phyloP scores from a whole-genome alignment of 2,888 invertebrate species.

The Lasioglossum pauxillum region DNA sequence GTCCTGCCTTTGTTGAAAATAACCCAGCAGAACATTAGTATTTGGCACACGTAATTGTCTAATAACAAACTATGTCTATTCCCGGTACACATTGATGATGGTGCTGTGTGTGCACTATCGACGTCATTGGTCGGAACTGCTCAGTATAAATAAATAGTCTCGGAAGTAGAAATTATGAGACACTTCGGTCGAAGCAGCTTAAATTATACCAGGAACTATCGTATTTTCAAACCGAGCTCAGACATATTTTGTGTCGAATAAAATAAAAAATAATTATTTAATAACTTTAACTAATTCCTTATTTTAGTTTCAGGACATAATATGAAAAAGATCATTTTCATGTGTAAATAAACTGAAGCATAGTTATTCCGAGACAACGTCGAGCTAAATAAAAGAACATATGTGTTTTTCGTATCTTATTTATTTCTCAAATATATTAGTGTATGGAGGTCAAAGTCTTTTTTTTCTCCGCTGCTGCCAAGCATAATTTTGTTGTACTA shows the following conservation, averaged over 20 bases:
- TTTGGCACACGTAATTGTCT: neutral
- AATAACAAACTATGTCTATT: conserved; percentile 13
- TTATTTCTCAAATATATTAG: too few species aligned
- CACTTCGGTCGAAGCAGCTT: neutral
- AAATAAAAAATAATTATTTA: neutral
- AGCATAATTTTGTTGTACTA: neutral
- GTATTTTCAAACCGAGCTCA: neutral
- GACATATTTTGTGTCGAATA: neutral
- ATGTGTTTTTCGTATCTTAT: too few species aligned
- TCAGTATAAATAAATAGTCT: neutral
- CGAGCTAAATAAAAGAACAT: too few species aligned
- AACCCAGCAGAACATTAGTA: neutral
- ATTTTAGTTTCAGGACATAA: neutral
- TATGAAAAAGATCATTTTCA: neutral
- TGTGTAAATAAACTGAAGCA: neutral
- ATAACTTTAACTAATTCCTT: neutral
- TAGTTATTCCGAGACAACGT: too few species aligned
- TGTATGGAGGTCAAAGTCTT: neutral
- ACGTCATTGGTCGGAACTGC: neutral
- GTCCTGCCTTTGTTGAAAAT: neutral
- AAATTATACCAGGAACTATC: neutral
- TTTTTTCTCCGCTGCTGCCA: neutral
- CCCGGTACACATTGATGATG: neutral
- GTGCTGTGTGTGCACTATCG: neutral
- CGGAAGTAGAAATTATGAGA: neutral